Conservation (phyloP, 2,113 vertebrate genomes). For the Festucalex cinctus region DNA sequence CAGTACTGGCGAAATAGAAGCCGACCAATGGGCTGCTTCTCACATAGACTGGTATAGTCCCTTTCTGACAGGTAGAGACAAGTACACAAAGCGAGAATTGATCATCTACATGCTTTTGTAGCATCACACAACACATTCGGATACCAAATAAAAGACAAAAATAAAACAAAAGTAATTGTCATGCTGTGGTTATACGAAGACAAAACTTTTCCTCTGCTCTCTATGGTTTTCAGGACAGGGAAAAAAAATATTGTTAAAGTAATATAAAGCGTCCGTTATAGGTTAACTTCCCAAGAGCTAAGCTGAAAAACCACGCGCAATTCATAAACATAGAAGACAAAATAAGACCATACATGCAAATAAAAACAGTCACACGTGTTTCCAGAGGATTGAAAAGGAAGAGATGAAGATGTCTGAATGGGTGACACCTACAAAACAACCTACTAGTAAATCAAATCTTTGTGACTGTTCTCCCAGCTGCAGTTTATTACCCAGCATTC, state of each 20-base stretch:
- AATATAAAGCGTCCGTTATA: neutral
- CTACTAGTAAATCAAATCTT: constrained; percentile 47
- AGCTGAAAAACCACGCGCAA: constrained; percentile 24
- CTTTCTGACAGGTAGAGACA: constrained; percentile 68
- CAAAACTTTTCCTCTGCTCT: neutral
- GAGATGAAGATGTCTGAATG: constrained; percentile 31
- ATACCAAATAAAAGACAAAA: neutral
- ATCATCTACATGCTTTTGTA: neutral
- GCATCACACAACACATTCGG: neutral
- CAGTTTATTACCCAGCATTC: constrained; percentile 42
- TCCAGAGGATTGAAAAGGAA: constrained; percentile 5
- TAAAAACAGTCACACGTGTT: constrained; percentile 4
- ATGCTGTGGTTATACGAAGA: neutral
- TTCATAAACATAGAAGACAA: constrained; percentile 41
- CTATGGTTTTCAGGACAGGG: neutral
- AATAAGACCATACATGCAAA: constrained; percentile 40
- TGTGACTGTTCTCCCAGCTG: constrained; percentile 24
- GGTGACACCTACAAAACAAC: constrained; percentile 41
- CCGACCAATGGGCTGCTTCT: constrained; percentile 88
- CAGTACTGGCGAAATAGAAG: constrained; percentile 91
- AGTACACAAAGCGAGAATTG: neutral
- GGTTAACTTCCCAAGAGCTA: neutral
- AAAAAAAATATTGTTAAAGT: neutral
- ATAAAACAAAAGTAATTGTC: neutral
- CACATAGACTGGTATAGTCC: constrained; percentile 85